These are phyloP conservation scores for Ploceus nigricollis DNA, from an alignment of 2,113 vertebrate genomes.

Conservation along the genomic window DNA sequence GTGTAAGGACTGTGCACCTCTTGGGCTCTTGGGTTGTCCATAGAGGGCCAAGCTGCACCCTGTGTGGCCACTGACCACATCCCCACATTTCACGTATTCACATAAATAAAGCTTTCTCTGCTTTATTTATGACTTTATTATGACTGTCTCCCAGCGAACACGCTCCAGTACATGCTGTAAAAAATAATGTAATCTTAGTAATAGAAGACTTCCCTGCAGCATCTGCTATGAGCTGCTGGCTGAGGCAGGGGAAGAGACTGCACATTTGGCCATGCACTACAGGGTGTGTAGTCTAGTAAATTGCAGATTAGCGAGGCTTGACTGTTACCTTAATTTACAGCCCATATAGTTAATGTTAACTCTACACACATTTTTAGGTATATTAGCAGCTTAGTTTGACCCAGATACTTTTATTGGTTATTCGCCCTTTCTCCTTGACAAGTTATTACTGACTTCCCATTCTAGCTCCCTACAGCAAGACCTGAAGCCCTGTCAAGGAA, in stretches of 20 bases:
- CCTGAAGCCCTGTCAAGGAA: constrained; percentile 46
- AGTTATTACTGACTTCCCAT: constrained; percentile 50
- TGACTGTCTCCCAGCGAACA: not conserved
- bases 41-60: not conserved
- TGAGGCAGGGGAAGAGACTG: not conserved
- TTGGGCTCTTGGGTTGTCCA: not conserved
- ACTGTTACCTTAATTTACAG: constrained; percentile 50
- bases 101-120: not conserved
- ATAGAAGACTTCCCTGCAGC: not conserved
- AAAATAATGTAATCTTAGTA: not conserved
- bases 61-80: not conserved
- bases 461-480: constrained; percentile 47
- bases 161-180: not conserved
- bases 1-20: rapidly evolving
- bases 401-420: constrained; percentile 23
- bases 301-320: not conserved
- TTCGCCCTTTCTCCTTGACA: constrained; percentile 34
- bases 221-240: not conserved
- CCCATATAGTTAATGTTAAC: constrained; percentile 9
- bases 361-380: constrained; percentile 33
- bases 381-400: constrained; percentile 32
- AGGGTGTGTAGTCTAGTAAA: not conserved
- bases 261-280: not conserved
- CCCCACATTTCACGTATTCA: not conserved
- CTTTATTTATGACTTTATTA: not conserved